Base-by-base conservation (phyloP, 2,113 vertebrate species). In the Bombycilla garrulus region DNA sequence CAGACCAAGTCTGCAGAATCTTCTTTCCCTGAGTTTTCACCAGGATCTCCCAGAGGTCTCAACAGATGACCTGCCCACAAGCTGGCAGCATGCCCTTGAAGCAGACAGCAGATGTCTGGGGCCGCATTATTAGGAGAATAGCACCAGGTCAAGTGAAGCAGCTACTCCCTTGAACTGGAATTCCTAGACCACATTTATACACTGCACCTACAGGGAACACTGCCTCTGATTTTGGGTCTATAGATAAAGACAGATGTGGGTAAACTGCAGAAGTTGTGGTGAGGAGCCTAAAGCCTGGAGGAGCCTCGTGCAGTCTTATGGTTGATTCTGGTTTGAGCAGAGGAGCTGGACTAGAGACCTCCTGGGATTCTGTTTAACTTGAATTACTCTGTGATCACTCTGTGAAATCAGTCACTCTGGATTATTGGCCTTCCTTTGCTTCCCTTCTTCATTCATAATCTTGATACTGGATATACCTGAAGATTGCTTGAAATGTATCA, bases 381-480 rank as follows among this genome's bases (percentile, higher is more conserved):
- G 42, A 74, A 38, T 73, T 57, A 70, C 20, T 58, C 11, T 28
- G 23, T 65, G 29, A 35, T 56, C 29, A n/a, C 53, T 84, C 50
- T 50, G 26, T 82, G 31, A 65, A 90, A 60, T 31, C 25, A 6
- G 6, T 86, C 53, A 28, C 15, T 80, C 54, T 81, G n/a, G 21
- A 44, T 35, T 58, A 10, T 42, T 73, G 26, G 58, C 26, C 15
- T 83, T 91, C 25, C 28, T 78, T 84, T 89, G 23, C 60, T 71
- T 78, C n/a, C 24, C 25, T 50, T 45, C 33, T 67, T 81, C 3
- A 2, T 35, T 91, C 0, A 0, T 56, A 35, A 12, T 45, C n/a
- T 69, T 69, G 54, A 47, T 77, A 50, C 4, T 62, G 25, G 21
- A 73, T 76, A 80, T 57, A 22, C 1, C 0, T 53, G 40, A 79